A percentile compares a stretch with the other conserved stretches of the same genome.
Conservation (phyloP, 2,888 invertebrate species). For the Pammene aurita region DNA sequence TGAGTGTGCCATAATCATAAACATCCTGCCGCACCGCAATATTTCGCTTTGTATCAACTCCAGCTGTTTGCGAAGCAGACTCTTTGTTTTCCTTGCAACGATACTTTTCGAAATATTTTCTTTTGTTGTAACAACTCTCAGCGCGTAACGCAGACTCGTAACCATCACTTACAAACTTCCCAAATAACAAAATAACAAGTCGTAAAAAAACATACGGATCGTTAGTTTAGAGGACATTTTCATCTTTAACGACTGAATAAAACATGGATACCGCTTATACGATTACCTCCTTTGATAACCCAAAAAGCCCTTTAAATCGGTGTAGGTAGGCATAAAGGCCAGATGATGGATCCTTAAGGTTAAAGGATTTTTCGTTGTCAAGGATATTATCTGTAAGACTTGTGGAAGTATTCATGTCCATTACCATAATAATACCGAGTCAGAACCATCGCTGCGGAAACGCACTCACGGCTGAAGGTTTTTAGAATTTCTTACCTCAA, state of each 20-base stretch:
- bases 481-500: too few species aligned
- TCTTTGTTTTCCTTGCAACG: slow-evolving; percentile 77
- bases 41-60: slow-evolving; percentile 78
- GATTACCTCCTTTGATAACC: slow-evolving; percentile 29
- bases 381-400: neutral
- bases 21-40: slow-evolving; percentile 75
- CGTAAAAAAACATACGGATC: slow-evolving; percentile 19
- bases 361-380: slow-evolving; percentile 13
- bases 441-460: too few species aligned
- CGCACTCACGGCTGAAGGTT: slow-evolving; percentile 2
- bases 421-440: slow-evolving; percentile 25
- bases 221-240: slow-evolving; percentile 5
- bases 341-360: slow-evolving; percentile 19
- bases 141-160: slow-evolving; percentile 58
- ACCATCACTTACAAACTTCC: slow-evolving; percentile 36
- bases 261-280: slow-evolving; percentile 25
- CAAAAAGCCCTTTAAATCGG: slow-evolving; percentile 24
- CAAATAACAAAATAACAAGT: slow-evolving; percentile 27
- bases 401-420: slow-evolving; percentile 18
- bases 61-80: slow-evolving; percentile 65
- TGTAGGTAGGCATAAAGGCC: slow-evolving; percentile 13
- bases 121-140: slow-evolving; percentile 77
- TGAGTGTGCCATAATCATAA: slow-evolving; percentile 77
- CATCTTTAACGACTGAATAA: slow-evolving; percentile 26
- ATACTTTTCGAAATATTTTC: slow-evolving; percentile 79